Evolutionary conservation across 2,797 vertebrate species (phyloP).

Genomic region (Iguana delicatissima): DNA sequence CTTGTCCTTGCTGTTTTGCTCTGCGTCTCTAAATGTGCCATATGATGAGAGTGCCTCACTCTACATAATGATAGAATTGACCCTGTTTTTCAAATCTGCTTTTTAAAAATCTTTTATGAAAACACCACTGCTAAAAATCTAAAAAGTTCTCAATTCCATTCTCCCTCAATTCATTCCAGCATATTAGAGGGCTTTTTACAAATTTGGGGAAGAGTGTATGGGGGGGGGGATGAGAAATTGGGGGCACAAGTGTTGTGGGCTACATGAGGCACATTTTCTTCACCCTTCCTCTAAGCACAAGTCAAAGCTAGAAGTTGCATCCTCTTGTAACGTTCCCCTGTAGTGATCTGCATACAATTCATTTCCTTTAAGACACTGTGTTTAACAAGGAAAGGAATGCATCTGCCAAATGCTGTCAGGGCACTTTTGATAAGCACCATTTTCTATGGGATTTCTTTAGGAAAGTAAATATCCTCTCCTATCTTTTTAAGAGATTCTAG

Average conservation of each 20-base stretch:
- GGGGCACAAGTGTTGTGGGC: too few relatives aligned
- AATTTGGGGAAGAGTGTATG: too few relatives aligned
- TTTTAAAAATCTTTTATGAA: neutral
- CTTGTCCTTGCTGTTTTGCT: too few relatives aligned
- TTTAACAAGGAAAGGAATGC: conserved; percentile 20
- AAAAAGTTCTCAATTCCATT: neutral
- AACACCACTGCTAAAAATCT: neutral
- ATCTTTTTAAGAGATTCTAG: neutral
- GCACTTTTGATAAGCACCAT: neutral
- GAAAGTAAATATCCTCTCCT: conserved; percentile 5
- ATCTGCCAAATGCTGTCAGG: neutral
- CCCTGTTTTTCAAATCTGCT: too few relatives aligned
- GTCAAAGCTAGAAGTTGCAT: neutral
- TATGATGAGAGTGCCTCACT: too few relatives aligned
- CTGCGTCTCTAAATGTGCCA: too few relatives aligned
- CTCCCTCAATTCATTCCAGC: neutral
- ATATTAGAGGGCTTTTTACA: too few relatives aligned
- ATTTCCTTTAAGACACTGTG: neutral
- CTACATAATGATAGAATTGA: too few relatives aligned
- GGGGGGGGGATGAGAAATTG: too few relatives aligned
- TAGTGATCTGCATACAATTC: neutral
- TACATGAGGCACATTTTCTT: too few relatives aligned
- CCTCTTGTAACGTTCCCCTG: neutral
- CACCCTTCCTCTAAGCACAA: too few relatives aligned
- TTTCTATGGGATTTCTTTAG: conserved; percentile 2